A percentile compares a stretch with the other conserved stretches of the same genome.
phyloP scores from a whole-genome alignment of 2,113 vertebrate species.

The Pandion haliaetus region DNA sequence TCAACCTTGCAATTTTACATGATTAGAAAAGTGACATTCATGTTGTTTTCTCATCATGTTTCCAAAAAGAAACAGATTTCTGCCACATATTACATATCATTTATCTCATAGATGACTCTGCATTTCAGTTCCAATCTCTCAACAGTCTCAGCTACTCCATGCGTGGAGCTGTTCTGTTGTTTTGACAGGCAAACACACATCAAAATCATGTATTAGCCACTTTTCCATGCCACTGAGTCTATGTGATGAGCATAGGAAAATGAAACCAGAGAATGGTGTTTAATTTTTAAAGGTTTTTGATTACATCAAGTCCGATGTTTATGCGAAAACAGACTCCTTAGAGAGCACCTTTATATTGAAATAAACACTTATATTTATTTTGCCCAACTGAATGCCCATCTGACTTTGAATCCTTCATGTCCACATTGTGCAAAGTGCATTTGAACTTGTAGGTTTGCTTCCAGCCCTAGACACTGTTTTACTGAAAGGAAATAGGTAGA shows the following conservation, averaged over 20 bases:
- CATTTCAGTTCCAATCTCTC: not conserved
- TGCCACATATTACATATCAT: not conserved
- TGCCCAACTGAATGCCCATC: not conserved
- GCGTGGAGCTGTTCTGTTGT: not conserved
- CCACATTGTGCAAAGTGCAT: not conserved
- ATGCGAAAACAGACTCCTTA: not conserved
- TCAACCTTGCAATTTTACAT: slow-evolving; percentile 32
- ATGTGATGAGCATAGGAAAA: not conserved
- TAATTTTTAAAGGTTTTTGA: not conserved
- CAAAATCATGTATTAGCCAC: not conserved
- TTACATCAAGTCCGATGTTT: not conserved
- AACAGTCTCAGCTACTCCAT: not conserved
- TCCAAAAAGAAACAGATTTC: slow-evolving; percentile 23
- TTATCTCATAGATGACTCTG: not conserved
- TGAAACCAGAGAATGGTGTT: not conserved
- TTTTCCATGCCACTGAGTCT: not conserved
- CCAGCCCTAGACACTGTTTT: not conserved
- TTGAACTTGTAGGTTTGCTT: not conserved
- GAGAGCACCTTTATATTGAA: not conserved
- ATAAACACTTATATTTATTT: not conserved
- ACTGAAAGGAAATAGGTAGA: not conserved
- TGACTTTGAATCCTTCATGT: not conserved
- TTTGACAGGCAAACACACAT: not conserved
- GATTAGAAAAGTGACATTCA: slow-evolving; percentile 33
- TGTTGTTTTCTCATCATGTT: slow-evolving; percentile 29